Base-by-base conservation (phyloP, 2,113 vertebrate species). In the Etia nguti region DNA sequence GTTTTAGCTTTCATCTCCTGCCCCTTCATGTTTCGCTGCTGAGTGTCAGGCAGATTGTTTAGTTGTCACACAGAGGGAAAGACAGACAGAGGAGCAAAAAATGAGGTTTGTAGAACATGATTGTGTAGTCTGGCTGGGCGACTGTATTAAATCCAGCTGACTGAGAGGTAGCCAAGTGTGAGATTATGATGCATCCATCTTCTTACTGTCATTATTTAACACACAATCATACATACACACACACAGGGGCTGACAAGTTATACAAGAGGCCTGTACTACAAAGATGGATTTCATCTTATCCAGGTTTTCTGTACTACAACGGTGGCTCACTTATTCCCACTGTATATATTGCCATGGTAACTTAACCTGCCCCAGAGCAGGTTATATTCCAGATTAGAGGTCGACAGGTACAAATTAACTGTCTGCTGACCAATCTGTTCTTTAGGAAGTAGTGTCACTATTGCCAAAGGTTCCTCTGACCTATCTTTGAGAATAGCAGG, bases 171-270 rank as follows among this genome's bases (percentile, higher is more conserved):
- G 84, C 75, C 86, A 90, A 89, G 87, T 65, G 6, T 62, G 79
- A 90, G 43, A 90, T 87, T 83, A 89, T 52, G 82, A 86, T 46
- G 55, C 84, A 88, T 83, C 88, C 77, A 84, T 90, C 79, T 91
- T 90, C 80, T 55, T 80, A 12, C 84, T 57, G 86, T 79, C 80
- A 79, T 86, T 68, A 85, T 86, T 88, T 56, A 75, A 75, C 85
- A 86, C 75, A 80, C 43, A 75, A 46, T 26, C 68, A 73, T 43
- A 48, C 9, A n/a, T n/a, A 75, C 15, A 73, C 22, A 26, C 22
- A 46, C 46, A 73, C 68, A 73, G 13, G n/a, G 15, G 57, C 22
- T 46, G 41, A 73, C 22, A 48, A 75, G 68, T 48, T 75, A 75
- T 16, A 73, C 68, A 68, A 26, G 38, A 73, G 65, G 22, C 38